Evolutionary conservation across 2,113 vertebrate species (phyloP).

Genomic region (Ptilorrhoa leucosticta): DNA sequence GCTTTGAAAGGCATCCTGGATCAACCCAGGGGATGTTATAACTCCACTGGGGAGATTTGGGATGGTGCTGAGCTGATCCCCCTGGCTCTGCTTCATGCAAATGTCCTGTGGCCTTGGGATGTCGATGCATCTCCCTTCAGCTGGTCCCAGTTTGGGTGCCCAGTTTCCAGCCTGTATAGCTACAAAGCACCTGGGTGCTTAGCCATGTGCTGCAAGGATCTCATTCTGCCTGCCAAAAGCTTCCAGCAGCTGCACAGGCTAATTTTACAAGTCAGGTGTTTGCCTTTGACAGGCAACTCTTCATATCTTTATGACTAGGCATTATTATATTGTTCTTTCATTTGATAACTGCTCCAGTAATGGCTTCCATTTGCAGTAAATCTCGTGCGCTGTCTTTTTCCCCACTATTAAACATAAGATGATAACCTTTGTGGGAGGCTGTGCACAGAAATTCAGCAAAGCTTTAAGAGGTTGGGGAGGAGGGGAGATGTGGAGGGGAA

Average conservation of each 20-base stretch:
- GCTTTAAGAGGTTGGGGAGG: not conserved
- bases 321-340: slow-evolving; percentile 62
- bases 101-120: not conserved
- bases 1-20: not conserved
- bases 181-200: not conserved
- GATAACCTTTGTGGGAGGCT: slow-evolving; percentile 41
- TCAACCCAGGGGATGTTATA: not conserved
- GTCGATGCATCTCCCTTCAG: rapidly evolving
- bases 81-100: not conserved
- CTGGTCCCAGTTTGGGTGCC: not conserved
- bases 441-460: not conserved
- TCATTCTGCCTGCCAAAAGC: not conserved
- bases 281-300: slow-evolving; percentile 29
- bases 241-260: not conserved
- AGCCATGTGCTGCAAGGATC: rapidly evolving
- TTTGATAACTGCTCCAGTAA: slow-evolving; percentile 58
- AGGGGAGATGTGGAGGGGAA: not conserved
- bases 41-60: not conserved
- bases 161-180: not conserved
- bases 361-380: slow-evolving; percentile 61
- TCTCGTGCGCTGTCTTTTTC: not conserved
- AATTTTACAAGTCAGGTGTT: slow-evolving; percentile 11
- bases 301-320: slow-evolving; percentile 31
- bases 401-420: slow-evolving; percentile 23
- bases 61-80: not conserved